phyloP scores from a whole-genome alignment of 2,113 vertebrate species.

The Micromys minutus region DNA sequence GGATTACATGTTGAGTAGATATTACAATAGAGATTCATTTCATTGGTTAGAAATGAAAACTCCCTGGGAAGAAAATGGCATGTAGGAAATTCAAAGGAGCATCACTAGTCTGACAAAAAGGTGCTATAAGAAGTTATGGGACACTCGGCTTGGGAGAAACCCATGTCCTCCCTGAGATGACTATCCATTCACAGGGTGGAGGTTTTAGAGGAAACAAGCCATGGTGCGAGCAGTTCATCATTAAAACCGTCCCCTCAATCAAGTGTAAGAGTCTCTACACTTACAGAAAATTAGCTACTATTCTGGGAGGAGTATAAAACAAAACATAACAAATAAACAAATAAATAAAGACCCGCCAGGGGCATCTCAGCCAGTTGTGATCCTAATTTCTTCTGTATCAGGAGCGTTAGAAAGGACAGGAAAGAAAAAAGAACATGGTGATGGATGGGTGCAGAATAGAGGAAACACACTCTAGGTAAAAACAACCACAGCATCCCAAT shows the following conservation, averaged over 20 bases:
- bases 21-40: neutral
- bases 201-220: neutral
- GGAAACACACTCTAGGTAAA: neutral
- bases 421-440: neutral
- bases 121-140: neutral
- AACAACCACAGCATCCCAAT: neutral
- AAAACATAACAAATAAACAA: neutral
- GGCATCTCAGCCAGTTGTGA: neutral
- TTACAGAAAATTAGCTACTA: neutral
- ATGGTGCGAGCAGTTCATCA: neutral
- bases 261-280: neutral
- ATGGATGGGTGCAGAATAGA: neutral
- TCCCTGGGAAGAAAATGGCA: neutral
- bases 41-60: neutral
- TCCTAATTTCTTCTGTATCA: neutral
- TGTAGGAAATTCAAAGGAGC: constrained; percentile 16
- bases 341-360: neutral
- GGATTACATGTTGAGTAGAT: neutral
- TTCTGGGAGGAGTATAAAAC: neutral
- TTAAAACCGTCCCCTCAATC: constrained; percentile 31
- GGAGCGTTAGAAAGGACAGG: neutral
- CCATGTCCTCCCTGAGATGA: neutral
- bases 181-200: neutral
- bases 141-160: neutral
- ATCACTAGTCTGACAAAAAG: constrained; percentile 21